Percentiles rank a stretch among this genome's conserved stretches.
Conservation (phyloP, 2,797 vertebrate species). For the Carapus acus region DNA sequence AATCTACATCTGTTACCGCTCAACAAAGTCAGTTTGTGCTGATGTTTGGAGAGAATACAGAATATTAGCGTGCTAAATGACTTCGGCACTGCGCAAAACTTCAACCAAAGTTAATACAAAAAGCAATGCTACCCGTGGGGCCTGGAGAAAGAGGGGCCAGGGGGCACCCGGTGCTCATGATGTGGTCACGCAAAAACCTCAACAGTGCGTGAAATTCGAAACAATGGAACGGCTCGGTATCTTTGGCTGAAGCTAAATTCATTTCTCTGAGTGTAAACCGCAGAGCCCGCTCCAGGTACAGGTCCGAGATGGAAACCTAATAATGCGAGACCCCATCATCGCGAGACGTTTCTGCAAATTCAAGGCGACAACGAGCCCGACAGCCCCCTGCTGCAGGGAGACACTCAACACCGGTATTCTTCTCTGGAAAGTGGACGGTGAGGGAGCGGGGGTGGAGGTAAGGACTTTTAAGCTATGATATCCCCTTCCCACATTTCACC, state of each 20-base stretch:
- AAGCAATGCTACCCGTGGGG: slow-evolving; percentile 10
- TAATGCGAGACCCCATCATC: slow-evolving; percentile 47
- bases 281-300: slow-evolving; percentile 32
- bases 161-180: slow-evolving; percentile 5
- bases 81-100: no score
- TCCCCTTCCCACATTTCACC: slow-evolving; percentile 13
- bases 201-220: slow-evolving; percentile 34
- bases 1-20: no score
- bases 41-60: no score
- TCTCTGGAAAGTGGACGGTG: slow-evolving; percentile 9
- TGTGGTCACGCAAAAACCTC: slow-evolving; percentile 16
- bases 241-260: slow-evolving; percentile 33
- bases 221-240: slow-evolving; percentile 28
- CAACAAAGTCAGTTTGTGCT: no score
- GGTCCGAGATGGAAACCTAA: slow-evolving; percentile 16
- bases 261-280: slow-evolving; percentile 39
- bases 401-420: slow-evolving; percentile 29
- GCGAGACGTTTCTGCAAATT: slow-evolving; percentile 41
- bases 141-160: slow-evolving; percentile 1
- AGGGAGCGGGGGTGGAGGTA: slow-evolving; percentile 13
- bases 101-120: slow-evolving; percentile 4
- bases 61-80: no score
- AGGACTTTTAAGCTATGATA: slow-evolving; percentile 32
- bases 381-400: slow-evolving; percentile 16
- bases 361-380: slow-evolving; percentile 39